Base-by-base conservation (phyloP, 2,113 vertebrate genomes). In the Malurus elegans region DNA sequence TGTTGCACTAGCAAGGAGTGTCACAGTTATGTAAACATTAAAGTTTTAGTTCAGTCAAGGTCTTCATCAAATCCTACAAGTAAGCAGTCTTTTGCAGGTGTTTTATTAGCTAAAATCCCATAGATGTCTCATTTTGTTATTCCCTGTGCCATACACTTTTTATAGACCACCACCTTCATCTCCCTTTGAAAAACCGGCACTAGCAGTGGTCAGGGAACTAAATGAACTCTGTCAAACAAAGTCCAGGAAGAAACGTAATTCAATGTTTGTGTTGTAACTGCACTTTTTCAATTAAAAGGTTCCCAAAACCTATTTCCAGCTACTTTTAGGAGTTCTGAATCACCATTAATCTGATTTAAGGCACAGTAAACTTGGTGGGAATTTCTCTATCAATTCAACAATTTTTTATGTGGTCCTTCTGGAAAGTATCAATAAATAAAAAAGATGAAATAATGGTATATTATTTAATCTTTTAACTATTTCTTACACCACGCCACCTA, bases 21-120 rank as follows among this genome's bases (percentile, higher is more conserved):
- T 18, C 48, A 86, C 54, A 73, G 26, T 48, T 45, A 79, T 36
- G 66, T 66, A 64, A 86, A 83, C 25, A 67, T 48, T 60, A 73
- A 92, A 82, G 32, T 20, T 86, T 58, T 65, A 86, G 66, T 76
- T 95, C 84, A 73, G 20, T 40, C 47, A 87, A 87, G 61, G 56
- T 64, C 50, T 57, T 92, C 53, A 86, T 96, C 62, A 93, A 92
- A 93, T 76, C 65, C 91, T 79, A 70, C 42, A 79, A 21, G n/a
- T 78, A 69, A 96, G 73, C 25, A 56, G 90, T 66, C 57, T 93
- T 94, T 65, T 91, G 60, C 53, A 95, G 89, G 71, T 44, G 14
- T 76, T 84, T 96, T 62, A 48, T 26, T 70, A 82, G 36, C 48
- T 84, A 80, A 81, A 90, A 87, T 48, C 62, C 19, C 44, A 56